Conservation (phyloP, 1,140 invertebrate species). For the Hesperophylax magnus region DNA sequence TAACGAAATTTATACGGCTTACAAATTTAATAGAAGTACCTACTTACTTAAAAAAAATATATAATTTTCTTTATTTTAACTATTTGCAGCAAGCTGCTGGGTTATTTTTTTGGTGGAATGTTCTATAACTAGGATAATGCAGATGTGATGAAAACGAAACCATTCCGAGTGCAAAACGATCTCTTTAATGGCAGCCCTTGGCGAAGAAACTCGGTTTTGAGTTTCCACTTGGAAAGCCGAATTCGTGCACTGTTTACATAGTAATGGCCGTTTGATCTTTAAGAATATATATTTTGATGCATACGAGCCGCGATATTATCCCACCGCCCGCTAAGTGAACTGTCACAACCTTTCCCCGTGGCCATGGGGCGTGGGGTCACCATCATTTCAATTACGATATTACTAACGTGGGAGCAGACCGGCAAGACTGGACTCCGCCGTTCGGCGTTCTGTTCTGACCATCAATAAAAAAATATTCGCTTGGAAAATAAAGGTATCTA, state of each 20-base stretch:
- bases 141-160: constrained; percentile 3
- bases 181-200: background rate
- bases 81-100: too few species aligned
- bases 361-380: background rate
- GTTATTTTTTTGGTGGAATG: too few species aligned
- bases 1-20: too few species aligned
- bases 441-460: too few species aligned
- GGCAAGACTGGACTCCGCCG: too few species aligned
- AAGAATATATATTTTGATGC: constrained; percentile 11
- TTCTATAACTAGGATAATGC: too few species aligned
- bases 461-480: too few species aligned
- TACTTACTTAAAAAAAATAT: too few species aligned
- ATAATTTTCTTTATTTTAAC: too few species aligned
- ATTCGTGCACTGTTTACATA: constrained; percentile 30
- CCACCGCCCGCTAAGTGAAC: constrained; percentile 10
- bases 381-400: constrained; percentile 25
- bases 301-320: constrained; percentile 13
- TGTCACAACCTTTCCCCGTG: constrained; percentile 30
- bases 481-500: too few species aligned
- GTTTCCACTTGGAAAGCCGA: constrained; percentile 19
- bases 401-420: constrained; percentile 23
- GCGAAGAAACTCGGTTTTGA: constrained; percentile 1
- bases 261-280: constrained; percentile 35
- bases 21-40: too few species aligned
- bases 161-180: background rate